Evolutionary conservation across 2,113 vertebrate species (phyloP), one percentile per base, ranked within the genome.

Genomic region (Leptobrachium leishanense): DNA sequence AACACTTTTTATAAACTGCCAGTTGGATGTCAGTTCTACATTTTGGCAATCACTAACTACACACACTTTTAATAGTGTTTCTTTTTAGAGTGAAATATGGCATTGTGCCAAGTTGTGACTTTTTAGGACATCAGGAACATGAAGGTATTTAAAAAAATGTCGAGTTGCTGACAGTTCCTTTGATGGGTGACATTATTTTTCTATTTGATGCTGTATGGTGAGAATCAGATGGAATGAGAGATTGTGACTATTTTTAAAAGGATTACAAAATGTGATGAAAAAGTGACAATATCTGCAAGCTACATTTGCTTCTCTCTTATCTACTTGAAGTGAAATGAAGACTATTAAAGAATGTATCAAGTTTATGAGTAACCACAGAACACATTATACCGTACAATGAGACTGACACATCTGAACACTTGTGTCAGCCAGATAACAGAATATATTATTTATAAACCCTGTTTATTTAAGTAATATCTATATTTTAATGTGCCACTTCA

Each of bases 251-350:
- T 72, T 72, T 44, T 72, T 72, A 15, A 43, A 72, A 40, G 69
- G 69, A 72, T 72, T 72, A 72, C 15, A 59, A 72, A 53, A 40
- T 54, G 69, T 72, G 69, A 72, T 72, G 69, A 72, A 72, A 70
- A 72, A 43, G 69, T 72, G 69, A 46, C 40, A 72, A 72, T 39
- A 31, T 53, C 44, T 72, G n/a, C 31, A 31, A 54, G 69, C 20
- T 72, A 10, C 50, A 72, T 72, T 72, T 72, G 69, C 46, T 39
- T 53, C 46, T 10, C 31, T 54, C 69, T 72, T 72, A 72, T 72
- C 69, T 72, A 31, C 11, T 54, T 72, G 46, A 70, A 72, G 46
- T 53, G 69, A 72, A 54, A 72, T 54, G 46, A 72, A 54, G 31
- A 53, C 69, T 72, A 15, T 40, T 72, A 72, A 8, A 70, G 68